Base-by-base conservation (phyloP, 2,888 invertebrate genomes). In the Leuctra nigra region DNA sequence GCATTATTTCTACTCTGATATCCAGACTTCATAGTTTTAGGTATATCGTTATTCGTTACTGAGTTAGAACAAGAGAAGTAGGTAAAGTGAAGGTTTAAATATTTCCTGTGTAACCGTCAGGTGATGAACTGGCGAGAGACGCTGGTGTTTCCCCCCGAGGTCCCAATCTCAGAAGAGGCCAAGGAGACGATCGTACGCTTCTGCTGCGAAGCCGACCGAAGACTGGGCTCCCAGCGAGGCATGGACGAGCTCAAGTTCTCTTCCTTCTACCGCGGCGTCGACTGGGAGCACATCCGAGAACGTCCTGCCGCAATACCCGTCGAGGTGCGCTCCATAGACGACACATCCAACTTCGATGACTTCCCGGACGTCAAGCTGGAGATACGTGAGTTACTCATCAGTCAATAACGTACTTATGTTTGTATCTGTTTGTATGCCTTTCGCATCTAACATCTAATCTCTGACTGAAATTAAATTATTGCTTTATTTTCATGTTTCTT, bases 91-190 rank as follows among this genome's bases (percentile, higher is more conserved):
- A n/a, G n/a, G n/a, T n/a, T n/a, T n/a, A n/a, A n/a, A n/a, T n/a
- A n/a, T n/a, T n/a, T n/a, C n/a, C n/a, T n/a, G n/a, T n/a, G n/a
- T n/a, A n/a, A n/a, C n/a, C n/a, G 6, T 11, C 29, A 29, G 29
- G 98, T 99, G 65, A 97, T 99, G 95, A 97, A 97, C 69, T 99
- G 99, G 99, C 82, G 95, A 63, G 97, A 99, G 70, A 98, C 98
- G 1, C 80, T 99, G 58, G 87, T 94, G 56, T 99, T 99, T 74
- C 99, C 99, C 13, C 97, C 99, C 0, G 99, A 99, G 80, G 93
- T 97, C 68, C 99, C 99, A 62, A 99, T 99, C 71, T 96, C 96
- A 62, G 95, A 95, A 75, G 95, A 97, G 75, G 95, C 99, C 62
- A 84, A 91, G 72, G 93, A 95, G 72, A 91, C 95, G 64, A 95